Percentiles rank a stretch among this genome's conserved stretches.
These are phyloP conservation scores for Burhinus bistriatus DNA, from an alignment of 2,113 vertebrate genomes.

Conservation along the genomic window DNA sequence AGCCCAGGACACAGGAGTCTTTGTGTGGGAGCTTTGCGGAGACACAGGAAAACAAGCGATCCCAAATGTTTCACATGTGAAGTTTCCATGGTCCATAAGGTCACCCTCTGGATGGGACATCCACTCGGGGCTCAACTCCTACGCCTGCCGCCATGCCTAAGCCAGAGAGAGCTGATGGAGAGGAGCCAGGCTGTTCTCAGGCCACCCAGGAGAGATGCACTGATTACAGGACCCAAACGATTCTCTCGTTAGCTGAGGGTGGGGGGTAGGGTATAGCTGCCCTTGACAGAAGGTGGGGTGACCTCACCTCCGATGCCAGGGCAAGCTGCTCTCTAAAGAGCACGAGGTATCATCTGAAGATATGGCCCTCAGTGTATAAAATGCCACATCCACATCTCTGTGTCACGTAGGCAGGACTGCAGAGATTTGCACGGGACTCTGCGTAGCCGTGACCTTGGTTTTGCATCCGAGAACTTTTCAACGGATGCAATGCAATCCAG, in stretches of 20 bases:
- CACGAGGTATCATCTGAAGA: neutral
- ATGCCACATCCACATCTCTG: fast-evolving
- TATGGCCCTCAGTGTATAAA: fast-evolving
- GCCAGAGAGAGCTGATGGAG: neutral
- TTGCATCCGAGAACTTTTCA: neutral
- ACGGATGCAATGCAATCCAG: neutral
- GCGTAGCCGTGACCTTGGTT: neutral
- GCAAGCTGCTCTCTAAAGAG: neutral
- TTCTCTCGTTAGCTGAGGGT: neutral
- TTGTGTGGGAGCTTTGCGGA: neutral
- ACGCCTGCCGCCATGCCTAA: neutral
- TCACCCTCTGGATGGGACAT: neutral
- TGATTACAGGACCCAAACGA: neutral
- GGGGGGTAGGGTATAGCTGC: no score
- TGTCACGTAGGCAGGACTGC: fast-evolving
- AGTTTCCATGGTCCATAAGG: neutral
- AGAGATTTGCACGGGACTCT: neutral
- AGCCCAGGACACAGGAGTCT: neutral
- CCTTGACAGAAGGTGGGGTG: neutral
- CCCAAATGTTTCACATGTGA: neutral
- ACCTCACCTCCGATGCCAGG: neutral
- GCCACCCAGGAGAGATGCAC: neutral
- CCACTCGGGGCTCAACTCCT: neutral
- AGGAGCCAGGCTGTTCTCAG: neutral
- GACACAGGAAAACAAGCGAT: neutral